Percentiles rank a stretch among this genome's conserved stretches.
These are phyloP conservation scores for Rhyacophila brunnea DNA, from an alignment of 1,140 invertebrate species.

Conservation along the genomic window DNA sequence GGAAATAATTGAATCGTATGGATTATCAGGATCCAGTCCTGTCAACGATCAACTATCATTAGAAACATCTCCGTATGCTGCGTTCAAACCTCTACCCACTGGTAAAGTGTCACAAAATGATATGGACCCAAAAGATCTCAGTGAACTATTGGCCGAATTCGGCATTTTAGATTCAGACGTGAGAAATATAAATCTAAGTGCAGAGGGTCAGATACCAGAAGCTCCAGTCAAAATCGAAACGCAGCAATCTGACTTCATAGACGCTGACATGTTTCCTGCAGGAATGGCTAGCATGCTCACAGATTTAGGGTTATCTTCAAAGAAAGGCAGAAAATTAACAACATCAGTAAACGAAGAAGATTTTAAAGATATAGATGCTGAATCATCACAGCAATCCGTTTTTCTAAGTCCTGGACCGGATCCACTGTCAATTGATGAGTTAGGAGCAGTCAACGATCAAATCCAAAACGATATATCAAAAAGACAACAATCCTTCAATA, in stretches of 20 bases:
- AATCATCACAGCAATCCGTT: background rate
- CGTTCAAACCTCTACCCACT: slow-evolving; percentile 27
- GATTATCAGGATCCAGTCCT: no score
- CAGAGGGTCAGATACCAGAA: background rate
- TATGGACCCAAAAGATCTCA: slow-evolving; percentile 15
- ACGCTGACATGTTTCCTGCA: slow-evolving; percentile 26
- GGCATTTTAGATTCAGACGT: slow-evolving; percentile 21
- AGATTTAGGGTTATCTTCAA: slow-evolving; percentile 30
- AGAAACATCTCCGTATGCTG: slow-evolving; percentile 23
- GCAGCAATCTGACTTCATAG: slow-evolving; percentile 12
- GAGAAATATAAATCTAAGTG: slow-evolving; percentile 29
- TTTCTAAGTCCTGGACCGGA: slow-evolving; percentile 16
- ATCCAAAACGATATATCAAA: slow-evolving; percentile 40
- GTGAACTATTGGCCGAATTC: slow-evolving; percentile 27
- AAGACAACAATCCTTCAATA: slow-evolving; percentile 19
- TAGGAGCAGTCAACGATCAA: slow-evolving; percentile 9
- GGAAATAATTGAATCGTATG: no score
- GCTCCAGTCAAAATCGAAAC: no score
- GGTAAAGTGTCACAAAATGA: background rate
- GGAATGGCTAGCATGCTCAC: slow-evolving; percentile 30
- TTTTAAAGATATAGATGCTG: background rate
- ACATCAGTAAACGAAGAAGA: background rate
- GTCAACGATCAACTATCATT: slow-evolving; percentile 15
- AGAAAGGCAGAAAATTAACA: slow-evolving; percentile 7
- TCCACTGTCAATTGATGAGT: slow-evolving; percentile 23